These are phyloP conservation scores for Rhyacophila brunnea DNA, from an alignment of 1,140 invertebrate genomes.

Conservation along the genomic window DNA sequence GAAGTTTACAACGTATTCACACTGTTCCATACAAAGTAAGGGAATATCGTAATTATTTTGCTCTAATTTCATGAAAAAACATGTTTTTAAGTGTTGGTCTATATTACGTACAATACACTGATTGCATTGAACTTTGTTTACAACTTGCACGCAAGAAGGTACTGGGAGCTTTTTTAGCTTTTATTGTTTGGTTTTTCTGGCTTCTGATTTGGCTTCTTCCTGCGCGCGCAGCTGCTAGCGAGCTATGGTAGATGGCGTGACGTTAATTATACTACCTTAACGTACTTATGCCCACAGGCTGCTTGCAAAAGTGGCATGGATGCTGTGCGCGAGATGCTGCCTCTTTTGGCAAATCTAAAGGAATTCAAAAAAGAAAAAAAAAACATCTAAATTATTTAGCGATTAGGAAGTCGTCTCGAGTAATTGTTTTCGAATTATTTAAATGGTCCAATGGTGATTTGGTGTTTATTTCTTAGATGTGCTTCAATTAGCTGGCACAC, in stretches of 20 bases:
- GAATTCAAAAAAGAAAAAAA: neutral
- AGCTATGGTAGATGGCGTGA: constrained; percentile 27
- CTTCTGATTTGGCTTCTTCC: constrained; percentile 8
- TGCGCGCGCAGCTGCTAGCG: constrained; percentile 7
- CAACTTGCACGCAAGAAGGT: constrained; percentile 9
- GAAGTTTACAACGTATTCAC: too few relatives aligned
- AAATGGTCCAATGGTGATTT: neutral
- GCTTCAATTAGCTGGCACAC: neutral
- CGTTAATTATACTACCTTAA: constrained; percentile 19
- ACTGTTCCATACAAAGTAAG: too few relatives aligned
- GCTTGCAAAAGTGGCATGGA: constrained; percentile 10
- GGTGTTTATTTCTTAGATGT: too few relatives aligned
- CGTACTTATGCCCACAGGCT: constrained; percentile 5
- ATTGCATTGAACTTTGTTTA: too few relatives aligned
- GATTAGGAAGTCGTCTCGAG: constrained; percentile 24
- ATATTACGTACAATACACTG: too few relatives aligned
- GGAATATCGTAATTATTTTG: too few relatives aligned
- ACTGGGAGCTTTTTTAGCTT: constrained; percentile 10
- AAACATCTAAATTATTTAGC: constrained; percentile 17
- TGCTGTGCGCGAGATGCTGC: constrained; percentile 10
- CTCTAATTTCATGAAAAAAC: too few relatives aligned
- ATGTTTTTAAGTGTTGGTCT: too few relatives aligned
- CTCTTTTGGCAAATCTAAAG: constrained; percentile 7
- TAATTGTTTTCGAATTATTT: constrained; percentile 22
- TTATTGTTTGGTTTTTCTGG: constrained; percentile 1